phyloP scores from a whole-genome alignment of 2,113 vertebrate species.

The Calidris pygmaea region DNA sequence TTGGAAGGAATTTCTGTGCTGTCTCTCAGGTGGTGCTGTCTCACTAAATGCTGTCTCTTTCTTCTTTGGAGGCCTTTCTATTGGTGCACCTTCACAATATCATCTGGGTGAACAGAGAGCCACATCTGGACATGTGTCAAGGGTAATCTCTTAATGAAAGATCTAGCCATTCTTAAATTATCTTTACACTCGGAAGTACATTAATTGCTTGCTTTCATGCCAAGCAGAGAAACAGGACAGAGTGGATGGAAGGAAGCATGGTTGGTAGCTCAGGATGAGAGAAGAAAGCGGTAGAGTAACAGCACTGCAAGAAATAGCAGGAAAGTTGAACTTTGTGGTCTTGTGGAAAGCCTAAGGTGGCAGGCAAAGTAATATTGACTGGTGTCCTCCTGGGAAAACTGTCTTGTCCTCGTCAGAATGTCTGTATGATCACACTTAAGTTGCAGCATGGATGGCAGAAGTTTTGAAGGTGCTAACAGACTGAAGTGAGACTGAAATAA shows the following conservation, averaged over 20 bases:
- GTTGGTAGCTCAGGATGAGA: background rate
- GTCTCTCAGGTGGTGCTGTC: background rate
- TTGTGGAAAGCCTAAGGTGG: background rate
- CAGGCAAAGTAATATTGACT: background rate
- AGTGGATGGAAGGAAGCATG: background rate
- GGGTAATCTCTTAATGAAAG: background rate
- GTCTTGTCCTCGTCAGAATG: background rate
- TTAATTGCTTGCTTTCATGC: background rate
- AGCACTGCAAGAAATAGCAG: background rate
- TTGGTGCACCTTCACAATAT: background rate
- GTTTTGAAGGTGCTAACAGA: background rate
- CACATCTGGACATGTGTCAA: background rate
- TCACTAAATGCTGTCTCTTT: background rate
- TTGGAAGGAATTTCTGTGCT: background rate
- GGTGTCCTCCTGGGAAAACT: background rate
- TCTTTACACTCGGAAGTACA: background rate
- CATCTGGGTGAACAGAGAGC: background rate
- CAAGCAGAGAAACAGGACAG: background rate
- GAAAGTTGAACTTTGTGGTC: background rate
- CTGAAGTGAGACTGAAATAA: background rate
- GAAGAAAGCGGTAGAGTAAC: background rate
- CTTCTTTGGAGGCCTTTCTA: background rate
- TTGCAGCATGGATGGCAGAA: background rate
- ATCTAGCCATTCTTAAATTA: background rate
- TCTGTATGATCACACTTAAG: background rate